Conservation (phyloP, 2,113 vertebrate genomes). For the Aphelocoma coerulescens region DNA sequence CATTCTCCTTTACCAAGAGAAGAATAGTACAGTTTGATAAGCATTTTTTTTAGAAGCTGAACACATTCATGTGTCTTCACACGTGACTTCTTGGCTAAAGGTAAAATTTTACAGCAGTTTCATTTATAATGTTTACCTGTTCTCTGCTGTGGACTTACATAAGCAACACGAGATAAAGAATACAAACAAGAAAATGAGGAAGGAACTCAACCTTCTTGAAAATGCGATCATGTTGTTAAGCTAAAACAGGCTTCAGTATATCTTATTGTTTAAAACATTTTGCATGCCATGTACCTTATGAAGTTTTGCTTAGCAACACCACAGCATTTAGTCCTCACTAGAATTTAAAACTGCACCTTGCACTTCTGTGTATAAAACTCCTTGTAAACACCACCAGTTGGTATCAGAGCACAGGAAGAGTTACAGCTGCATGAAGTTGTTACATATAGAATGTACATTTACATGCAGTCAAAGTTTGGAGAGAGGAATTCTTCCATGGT, state of each 20-base stretch:
- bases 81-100: background rate
- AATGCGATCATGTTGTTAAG: background rate
- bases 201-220: background rate
- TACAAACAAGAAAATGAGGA: background rate
- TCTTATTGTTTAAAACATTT: background rate
- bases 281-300: background rate
- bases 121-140: background rate
- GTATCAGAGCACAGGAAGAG: background rate
- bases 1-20: background rate
- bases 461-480: background rate
- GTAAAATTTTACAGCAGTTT: background rate
- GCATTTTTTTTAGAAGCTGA: background rate
- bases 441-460: background rate
- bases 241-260: background rate
- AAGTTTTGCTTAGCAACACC: background rate
- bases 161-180: background rate
- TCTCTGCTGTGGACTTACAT: background rate
- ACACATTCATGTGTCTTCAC: background rate
- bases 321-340: background rate
- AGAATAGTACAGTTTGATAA: background rate
- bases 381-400: background rate
- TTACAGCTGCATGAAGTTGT: background rate
- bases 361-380: background rate
- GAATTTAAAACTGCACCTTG: background rate
- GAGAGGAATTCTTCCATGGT: background rate